A percentile compares a stretch with the other conserved stretches of the same genome.
These are phyloP conservation scores for Percopsis transmontana DNA, from an alignment of 2,113 vertebrate species.

Conservation along the genomic window DNA sequence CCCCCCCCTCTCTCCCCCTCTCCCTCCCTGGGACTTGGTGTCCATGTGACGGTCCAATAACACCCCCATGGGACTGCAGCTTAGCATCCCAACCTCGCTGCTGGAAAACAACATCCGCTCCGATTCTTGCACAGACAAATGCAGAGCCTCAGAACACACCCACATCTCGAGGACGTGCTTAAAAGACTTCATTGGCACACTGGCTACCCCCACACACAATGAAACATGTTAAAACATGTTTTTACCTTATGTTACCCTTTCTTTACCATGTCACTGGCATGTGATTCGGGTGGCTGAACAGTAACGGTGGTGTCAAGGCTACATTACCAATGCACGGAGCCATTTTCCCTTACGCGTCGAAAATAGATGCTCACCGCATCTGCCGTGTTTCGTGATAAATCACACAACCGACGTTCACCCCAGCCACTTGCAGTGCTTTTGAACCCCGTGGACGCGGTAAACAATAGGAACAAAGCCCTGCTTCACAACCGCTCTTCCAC, in stretches of 20 bases:
- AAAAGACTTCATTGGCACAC: constrained; percentile 14
- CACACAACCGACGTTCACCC: constrained; percentile 39
- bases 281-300: not conserved
- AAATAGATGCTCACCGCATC: constrained; percentile 31
- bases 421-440: constrained; percentile 38
- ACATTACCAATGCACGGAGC: not conserved
- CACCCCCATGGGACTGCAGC: constrained; percentile 48
- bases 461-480: constrained; percentile 62
- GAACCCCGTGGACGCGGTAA: constrained; percentile 44
- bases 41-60: constrained; percentile 54
- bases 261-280: no score
- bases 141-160: constrained; percentile 35
- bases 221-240: not conserved
- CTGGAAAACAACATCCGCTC: constrained; percentile 50
- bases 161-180: constrained; percentile 15
- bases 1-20: not conserved
- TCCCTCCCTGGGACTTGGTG: constrained; percentile 51
- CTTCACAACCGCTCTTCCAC: constrained; percentile 44
- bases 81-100: constrained; percentile 36
- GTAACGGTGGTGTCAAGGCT: not conserved
- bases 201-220: not conserved
- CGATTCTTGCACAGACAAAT: constrained; percentile 44
- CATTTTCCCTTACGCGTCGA: constrained; percentile 9
- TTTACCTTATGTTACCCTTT: no score
- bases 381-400: constrained; percentile 32